Conservation (phyloP, 2,113 vertebrate species). For the Oryzias woworae region DNA sequence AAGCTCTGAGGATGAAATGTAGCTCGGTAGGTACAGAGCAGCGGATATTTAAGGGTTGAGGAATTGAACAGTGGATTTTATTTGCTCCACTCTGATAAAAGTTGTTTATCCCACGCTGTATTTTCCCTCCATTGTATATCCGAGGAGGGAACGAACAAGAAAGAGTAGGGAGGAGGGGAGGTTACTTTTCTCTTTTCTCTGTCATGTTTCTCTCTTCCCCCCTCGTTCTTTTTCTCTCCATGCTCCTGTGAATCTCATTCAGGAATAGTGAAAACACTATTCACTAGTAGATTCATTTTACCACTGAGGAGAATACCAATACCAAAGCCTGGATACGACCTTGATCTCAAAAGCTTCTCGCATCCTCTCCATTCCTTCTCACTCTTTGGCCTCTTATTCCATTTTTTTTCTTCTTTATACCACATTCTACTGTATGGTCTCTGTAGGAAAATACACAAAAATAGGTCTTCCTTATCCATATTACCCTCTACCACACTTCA, state of each 20-base stretch:
- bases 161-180: conserved; percentile 11
- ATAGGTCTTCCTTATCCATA: conserved; percentile 25
- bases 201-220: conserved; percentile 47
- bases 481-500: conserved; percentile 12
- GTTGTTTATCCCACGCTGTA: conserved; percentile 70
- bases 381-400: conserved; percentile 27
- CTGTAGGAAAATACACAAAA: conserved; percentile 39
- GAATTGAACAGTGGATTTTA: conserved; percentile 66
- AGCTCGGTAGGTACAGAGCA: conserved; percentile 29
- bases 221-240: conserved; percentile 58
- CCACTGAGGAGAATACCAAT: conserved; percentile 75
- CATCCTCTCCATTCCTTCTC: conserved; percentile 22
- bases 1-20: conserved; percentile 38
- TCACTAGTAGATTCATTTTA: conserved; percentile 76
- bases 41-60: conserved; percentile 54
- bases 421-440: conserved; percentile 22
- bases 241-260: conserved; percentile 80
- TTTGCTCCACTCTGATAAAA: conserved; percentile 64
- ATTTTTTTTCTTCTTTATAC: conserved; percentile 19
- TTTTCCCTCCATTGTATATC: conserved; percentile 63
- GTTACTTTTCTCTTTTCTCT: conserved; percentile 57
- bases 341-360: conserved; percentile 65
- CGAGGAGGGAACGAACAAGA: conserved; percentile 21
- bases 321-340: conserved; percentile 77
- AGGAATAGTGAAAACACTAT: conserved; percentile 79